A percentile compares a stretch with the other conserved stretches of the same genome.
These are phyloP conservation scores for Altica lythri DNA, from an alignment of 2,888 invertebrate species.

Conservation along the genomic window DNA sequence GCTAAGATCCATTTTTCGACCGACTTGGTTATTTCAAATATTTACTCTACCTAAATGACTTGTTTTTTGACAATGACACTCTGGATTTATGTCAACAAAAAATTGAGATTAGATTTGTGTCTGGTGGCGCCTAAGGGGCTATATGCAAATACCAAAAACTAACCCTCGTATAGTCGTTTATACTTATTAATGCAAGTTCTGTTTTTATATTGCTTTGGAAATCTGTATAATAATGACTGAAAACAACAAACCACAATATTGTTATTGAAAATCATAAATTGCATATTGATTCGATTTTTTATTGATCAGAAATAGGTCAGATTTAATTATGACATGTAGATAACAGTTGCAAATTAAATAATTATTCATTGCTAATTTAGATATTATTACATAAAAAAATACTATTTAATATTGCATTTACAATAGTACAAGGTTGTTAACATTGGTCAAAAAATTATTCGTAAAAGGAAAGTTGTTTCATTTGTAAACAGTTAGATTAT, in stretches of 20 bases:
- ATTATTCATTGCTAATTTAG: neutral
- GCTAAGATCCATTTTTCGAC: no score
- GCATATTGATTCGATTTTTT: neutral
- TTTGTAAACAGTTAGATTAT: no score
- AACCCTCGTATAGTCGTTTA: no score
- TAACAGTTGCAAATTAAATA: neutral
- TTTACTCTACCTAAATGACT: no score
- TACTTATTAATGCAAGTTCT: no score
- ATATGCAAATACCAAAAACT: no score
- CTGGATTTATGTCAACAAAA: no score
- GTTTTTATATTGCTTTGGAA: neutral
- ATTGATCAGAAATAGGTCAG: neutral
- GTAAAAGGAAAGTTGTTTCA: neutral
- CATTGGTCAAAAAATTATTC: neutral
- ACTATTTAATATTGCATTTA: neutral
- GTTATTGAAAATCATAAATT: neutral
- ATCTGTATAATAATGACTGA: neutral
- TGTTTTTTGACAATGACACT: no score
- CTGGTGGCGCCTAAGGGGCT: no score
- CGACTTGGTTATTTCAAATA: no score
- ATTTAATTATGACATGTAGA: neutral
- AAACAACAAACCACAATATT: neutral
- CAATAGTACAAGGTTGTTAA: neutral
- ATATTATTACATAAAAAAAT: conserved; percentile 2
- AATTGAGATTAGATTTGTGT: no score